Evolutionary conservation across 2,888 invertebrate genomes (phyloP).

Genomic region (Drosophila lacicola): DNA sequence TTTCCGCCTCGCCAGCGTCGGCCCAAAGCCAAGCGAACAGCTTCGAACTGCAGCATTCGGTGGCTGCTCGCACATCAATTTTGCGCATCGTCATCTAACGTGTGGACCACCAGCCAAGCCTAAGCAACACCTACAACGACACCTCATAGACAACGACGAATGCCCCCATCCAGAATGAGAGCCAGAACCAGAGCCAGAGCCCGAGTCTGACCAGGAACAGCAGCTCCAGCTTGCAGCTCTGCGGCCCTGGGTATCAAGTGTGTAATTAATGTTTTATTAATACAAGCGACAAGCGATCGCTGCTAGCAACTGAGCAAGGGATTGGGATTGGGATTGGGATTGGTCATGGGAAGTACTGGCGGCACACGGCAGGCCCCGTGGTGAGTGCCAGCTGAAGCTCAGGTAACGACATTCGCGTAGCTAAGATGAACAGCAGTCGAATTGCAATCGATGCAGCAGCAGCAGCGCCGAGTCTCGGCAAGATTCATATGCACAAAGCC

Average conservation of each 20-base stretch:
- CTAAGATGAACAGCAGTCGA: constrained; percentile 84
- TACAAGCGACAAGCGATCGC: constrained; percentile 84
- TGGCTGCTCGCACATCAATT: constrained; percentile 73
- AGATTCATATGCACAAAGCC: constrained; percentile 78
- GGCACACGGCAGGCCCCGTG: constrained; percentile 38
- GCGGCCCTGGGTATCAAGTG: constrained; percentile 69
- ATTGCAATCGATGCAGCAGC: constrained; percentile 82
- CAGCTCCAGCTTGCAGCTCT: constrained; percentile 18
- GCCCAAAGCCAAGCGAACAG: constrained; percentile 3
- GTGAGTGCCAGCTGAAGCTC: constrained; percentile 43
- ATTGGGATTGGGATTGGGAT: constrained; percentile 14
- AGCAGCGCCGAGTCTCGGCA: constrained; percentile 36
- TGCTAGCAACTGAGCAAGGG: constrained; percentile 44
- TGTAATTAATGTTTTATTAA: constrained; percentile 85
- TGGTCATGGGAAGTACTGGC: constrained; percentile 21
- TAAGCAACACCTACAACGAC: constrained; percentile 73
- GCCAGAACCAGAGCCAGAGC: constrained; percentile 3
- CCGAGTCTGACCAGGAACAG: constrained; percentile 6
- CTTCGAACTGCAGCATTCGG: constrained; percentile 53
- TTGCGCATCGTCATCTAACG: constrained; percentile 79
- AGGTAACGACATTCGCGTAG: constrained; percentile 56
- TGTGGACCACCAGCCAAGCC: constrained; percentile 75
- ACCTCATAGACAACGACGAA: constrained; percentile 65
- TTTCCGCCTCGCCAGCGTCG: background rate
- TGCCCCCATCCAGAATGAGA: background rate